phyloP scores from a whole-genome alignment of 2,888 invertebrate genomes.

The Drosophila maculinotata region DNA sequence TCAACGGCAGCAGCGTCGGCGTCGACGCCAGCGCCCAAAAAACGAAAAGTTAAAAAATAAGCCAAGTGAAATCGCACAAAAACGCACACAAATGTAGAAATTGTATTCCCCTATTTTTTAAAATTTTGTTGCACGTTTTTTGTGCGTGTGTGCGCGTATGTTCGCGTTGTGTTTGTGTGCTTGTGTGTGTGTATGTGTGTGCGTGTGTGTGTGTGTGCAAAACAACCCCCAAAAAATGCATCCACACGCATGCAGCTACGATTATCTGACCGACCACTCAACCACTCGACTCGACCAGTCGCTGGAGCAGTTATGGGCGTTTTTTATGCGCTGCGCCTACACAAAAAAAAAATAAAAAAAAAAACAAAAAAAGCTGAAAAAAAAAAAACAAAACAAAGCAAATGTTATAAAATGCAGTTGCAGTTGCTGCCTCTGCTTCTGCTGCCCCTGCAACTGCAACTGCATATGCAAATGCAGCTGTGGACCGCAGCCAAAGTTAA shows the following conservation, averaged over 20 bases:
- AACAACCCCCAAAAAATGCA: slow-evolving; percentile 75
- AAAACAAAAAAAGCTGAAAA: slow-evolving; percentile 16
- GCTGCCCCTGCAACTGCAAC: background rate
- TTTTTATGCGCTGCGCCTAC: slow-evolving; percentile 62
- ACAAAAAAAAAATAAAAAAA: slow-evolving; percentile 15
- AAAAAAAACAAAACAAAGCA: slow-evolving; percentile 22
- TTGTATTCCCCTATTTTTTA: slow-evolving; percentile 81
- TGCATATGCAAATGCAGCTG: slow-evolving; percentile 6
- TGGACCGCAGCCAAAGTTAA: slow-evolving; percentile 53
- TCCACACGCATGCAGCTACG: slow-evolving; percentile 35
- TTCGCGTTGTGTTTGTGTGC: slow-evolving; percentile 19
- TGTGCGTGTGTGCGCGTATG: slow-evolving; percentile 51
- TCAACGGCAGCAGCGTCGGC: slow-evolving; percentile 18
- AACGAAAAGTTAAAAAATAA: slow-evolving; percentile 63
- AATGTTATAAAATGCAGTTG: slow-evolving; percentile 40
- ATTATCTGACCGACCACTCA: slow-evolving; percentile 46
- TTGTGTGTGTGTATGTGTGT: slow-evolving; percentile 13
- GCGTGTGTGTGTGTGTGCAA: slow-evolving; percentile 46
- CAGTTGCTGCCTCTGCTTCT: slow-evolving; percentile 8
- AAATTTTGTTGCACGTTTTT: slow-evolving; percentile 58
- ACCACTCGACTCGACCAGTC: slow-evolving; percentile 49
- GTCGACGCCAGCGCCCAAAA: slow-evolving; percentile 8
- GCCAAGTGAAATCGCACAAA: slow-evolving; percentile 66
- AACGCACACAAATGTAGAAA: slow-evolving; percentile 62
- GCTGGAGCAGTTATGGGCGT: slow-evolving; percentile 72